These are phyloP conservation scores for Larimichthys polyactis DNA, from an alignment of 2,113 vertebrate species.

Conservation along the genomic window DNA sequence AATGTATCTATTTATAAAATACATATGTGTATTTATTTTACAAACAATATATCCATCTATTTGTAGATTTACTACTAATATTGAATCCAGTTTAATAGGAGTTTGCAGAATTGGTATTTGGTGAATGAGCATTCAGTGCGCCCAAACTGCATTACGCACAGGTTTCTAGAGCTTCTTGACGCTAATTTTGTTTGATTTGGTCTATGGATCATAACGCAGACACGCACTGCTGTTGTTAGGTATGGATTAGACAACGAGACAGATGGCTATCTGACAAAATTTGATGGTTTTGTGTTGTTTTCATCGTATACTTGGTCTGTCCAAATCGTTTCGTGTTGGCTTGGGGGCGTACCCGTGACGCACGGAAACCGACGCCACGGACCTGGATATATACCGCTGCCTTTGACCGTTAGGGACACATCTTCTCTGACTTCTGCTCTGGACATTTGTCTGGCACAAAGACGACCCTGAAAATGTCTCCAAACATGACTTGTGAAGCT, in stretches of 20 bases:
- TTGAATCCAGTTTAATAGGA: background rate
- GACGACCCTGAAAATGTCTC: slow-evolving; percentile 66
- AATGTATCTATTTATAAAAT: no score
- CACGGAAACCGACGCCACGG: slow-evolving; percentile 72
- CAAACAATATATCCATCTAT: background rate
- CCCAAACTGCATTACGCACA: slow-evolving; percentile 61
- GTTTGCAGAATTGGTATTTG: background rate
- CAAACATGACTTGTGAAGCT: slow-evolving; percentile 53
- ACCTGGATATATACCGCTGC: slow-evolving; percentile 77
- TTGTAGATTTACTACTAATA: background rate
- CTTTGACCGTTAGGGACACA: slow-evolving; percentile 40
- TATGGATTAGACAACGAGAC: slow-evolving; percentile 68
- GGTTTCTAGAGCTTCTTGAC: slow-evolving; percentile 26
- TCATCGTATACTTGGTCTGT: slow-evolving; percentile 45
- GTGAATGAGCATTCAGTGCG: background rate
- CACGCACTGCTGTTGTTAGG: slow-evolving; percentile 69
- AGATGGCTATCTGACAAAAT: slow-evolving; percentile 80
- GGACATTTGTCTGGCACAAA: background rate
- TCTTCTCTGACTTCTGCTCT: slow-evolving; percentile 5
- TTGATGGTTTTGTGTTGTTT: slow-evolving; percentile 73
- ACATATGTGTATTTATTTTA: background rate
- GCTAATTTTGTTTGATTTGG: slow-evolving; percentile 47
- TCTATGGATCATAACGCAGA: slow-evolving; percentile 61
- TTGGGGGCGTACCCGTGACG: slow-evolving; percentile 79
- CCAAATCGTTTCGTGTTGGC: slow-evolving; percentile 65